phyloP scores from a whole-genome alignment of 1,140 invertebrate genomes.

The Rhynchophorus ferrugineus region DNA sequence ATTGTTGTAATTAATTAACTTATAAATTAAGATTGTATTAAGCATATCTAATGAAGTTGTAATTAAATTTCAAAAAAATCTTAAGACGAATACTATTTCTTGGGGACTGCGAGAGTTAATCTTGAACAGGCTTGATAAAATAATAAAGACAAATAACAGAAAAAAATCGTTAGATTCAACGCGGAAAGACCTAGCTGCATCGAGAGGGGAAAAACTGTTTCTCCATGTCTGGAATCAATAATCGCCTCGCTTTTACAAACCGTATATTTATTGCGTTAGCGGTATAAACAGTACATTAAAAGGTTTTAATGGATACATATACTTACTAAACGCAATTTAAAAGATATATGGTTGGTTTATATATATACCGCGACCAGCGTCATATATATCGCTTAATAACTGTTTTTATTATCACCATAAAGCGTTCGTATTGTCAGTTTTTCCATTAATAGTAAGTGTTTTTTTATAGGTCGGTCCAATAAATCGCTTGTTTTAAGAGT shows the following conservation, averaged over 20 bases:
- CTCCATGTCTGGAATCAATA: not conserved
- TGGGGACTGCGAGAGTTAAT: too few species aligned
- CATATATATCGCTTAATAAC: slow-evolving; percentile 5
- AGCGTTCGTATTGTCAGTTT: slow-evolving; percentile 2
- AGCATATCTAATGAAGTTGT: too few species aligned
- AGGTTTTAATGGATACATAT: slow-evolving; percentile 7
- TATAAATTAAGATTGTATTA: too few species aligned
- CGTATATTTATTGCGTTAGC: slow-evolving; percentile 2
- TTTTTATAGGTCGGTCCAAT: not conserved
- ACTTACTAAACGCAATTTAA: slow-evolving; percentile 11
- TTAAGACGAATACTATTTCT: too few species aligned
- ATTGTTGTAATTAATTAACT: too few species aligned
- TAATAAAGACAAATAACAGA: too few species aligned
- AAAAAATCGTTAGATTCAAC: too few species aligned
- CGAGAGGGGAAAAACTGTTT: too few species aligned
- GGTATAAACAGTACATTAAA: slow-evolving; percentile 7
- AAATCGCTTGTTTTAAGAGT: too few species aligned
- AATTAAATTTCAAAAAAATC: too few species aligned
- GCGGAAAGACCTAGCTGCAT: too few species aligned
- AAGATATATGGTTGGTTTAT: slow-evolving; percentile 5
- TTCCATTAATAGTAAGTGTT: not conserved
- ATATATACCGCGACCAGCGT: not conserved
- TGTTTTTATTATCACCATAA: slow-evolving; percentile 1
- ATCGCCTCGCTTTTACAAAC: not conserved
- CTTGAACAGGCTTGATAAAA: too few species aligned